Conservation (phyloP, 2,113 vertebrate genomes). For the Pygoscelis adeliae region DNA sequence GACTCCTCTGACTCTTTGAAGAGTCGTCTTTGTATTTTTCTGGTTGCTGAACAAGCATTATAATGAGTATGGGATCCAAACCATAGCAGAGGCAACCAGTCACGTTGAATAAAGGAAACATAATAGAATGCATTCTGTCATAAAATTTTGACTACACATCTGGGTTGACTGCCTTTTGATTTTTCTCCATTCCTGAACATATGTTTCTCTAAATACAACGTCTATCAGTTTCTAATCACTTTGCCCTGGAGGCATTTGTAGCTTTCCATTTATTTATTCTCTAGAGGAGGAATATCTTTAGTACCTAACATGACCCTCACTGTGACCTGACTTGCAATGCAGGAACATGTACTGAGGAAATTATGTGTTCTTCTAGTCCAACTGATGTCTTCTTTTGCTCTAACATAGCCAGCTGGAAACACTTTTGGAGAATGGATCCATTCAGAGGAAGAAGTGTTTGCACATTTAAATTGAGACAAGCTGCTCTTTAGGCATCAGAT, state of each 20-base stretch:
- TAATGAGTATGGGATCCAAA: background rate
- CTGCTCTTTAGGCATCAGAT: slow-evolving; percentile 32
- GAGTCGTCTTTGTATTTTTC: background rate
- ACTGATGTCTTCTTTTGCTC: slow-evolving; percentile 42
- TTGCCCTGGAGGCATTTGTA: slow-evolving; percentile 16
- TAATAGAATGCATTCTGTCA: background rate
- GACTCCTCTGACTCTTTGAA: background rate
- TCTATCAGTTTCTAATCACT: slow-evolving; percentile 48
- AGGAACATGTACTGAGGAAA: slow-evolving; percentile 24
- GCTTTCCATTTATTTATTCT: slow-evolving; percentile 50
- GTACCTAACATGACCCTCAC: slow-evolving; percentile 49
- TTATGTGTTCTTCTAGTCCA: background rate
- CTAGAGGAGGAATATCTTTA: slow-evolving; percentile 38
- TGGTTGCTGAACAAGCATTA: slow-evolving; percentile 12
- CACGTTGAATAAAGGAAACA: slow-evolving; percentile 15
- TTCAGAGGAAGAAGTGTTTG: slow-evolving; percentile 51
- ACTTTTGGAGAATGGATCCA: slow-evolving; percentile 34
- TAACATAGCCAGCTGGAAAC: slow-evolving; percentile 49
- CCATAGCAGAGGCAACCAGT: background rate
- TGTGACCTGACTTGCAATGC: slow-evolving; percentile 36
- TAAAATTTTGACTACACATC: slow-evolving; percentile 43
- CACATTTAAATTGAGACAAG: slow-evolving; percentile 55
- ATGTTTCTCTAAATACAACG: slow-evolving; percentile 36
- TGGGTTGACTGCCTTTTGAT: slow-evolving; percentile 42
- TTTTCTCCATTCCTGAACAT: slow-evolving; percentile 7